Evolutionary conservation across 2,888 invertebrate species (phyloP), one percentile per base, ranked within the genome.

Genomic region (Agrotis ipsilon): DNA sequence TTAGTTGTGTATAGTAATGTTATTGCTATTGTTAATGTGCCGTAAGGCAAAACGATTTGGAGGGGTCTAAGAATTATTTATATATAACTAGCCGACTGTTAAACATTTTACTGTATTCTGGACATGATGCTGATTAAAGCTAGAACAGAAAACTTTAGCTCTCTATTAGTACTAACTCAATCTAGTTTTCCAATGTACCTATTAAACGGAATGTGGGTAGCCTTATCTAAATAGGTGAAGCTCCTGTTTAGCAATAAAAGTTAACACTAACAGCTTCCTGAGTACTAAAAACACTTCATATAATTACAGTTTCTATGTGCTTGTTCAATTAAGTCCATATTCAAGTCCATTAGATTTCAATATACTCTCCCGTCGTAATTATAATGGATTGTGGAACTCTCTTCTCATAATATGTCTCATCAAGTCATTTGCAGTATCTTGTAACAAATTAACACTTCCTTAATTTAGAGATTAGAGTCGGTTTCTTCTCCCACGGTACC

Each of bases 401-500:
- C 62, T 72, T 72, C 71, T 73, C 70, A 74, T 75, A 76, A 66
- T 75, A 74, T 46, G 59, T 70, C 74, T 68, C 67, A 73, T 75
- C 72, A 55, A 69, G 69, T 78, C 52, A 61, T 81, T 75, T 45
- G 52, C 58, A 68, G 62, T 75, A 82, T 72, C 72, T 72, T 55
- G 46, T 52, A 49, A 75, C 68, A 80, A 80, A 80, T 78, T 82
- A 81, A 81, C 82, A 81, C 84, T 86, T 86, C 85, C 82, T 84
- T 86, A 83, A 70, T 83, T 75, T 54, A 68, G 48, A 83, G 86
- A 85, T 73, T 75, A 67, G 58, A 67, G 57, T 54, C 60, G 46
- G 58, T 64, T 54, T 48, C 64, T 54, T 60, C 61, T 90, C 91
- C 76, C 90, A 89, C 89, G 89, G 60, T 65, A 65, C 73, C 69